phyloP scores from a whole-genome alignment of 2,888 invertebrate genomes.

The Ormyrus rosae region DNA sequence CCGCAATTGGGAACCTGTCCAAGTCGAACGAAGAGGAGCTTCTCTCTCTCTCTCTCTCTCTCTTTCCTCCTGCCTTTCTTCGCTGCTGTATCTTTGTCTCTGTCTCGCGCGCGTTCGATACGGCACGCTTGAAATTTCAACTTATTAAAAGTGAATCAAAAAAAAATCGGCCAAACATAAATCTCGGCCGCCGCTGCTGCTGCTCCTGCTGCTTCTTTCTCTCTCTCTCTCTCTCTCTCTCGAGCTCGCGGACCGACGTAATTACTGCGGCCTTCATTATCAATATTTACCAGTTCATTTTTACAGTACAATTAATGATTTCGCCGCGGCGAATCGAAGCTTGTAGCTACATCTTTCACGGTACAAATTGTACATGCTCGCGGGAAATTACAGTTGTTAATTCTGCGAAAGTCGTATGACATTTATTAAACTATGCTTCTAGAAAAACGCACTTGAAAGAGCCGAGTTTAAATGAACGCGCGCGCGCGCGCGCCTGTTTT shows the following conservation, averaged over 20 bases:
- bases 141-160: constrained; percentile 50
- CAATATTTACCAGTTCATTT: constrained; percentile 55
- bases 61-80: constrained; percentile 59
- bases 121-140: constrained; percentile 42
- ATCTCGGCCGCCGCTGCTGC: constrained; percentile 40
- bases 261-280: constrained; percentile 54
- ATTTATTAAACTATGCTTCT: not conserved
- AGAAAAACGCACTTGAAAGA: no score
- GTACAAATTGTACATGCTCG: constrained; percentile 26
- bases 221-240: no score
- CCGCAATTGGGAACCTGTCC: constrained; percentile 73
- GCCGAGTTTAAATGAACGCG: no score
- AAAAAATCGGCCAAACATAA: constrained; percentile 43
- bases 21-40: constrained; percentile 64
- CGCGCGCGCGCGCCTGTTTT: no score
- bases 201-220: not conserved
- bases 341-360: constrained; percentile 5
- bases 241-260: not conserved
- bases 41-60: not conserved
- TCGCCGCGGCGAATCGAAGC: constrained; percentile 3
- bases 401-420: constrained; percentile 1
- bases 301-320: constrained; percentile 49
- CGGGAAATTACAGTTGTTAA: constrained; percentile 11
- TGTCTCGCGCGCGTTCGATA: constrained; percentile 23
- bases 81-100: constrained; percentile 45